These are phyloP conservation scores for Prorops nasuta DNA, from an alignment of 1,140 invertebrate species.

Conservation along the genomic window DNA sequence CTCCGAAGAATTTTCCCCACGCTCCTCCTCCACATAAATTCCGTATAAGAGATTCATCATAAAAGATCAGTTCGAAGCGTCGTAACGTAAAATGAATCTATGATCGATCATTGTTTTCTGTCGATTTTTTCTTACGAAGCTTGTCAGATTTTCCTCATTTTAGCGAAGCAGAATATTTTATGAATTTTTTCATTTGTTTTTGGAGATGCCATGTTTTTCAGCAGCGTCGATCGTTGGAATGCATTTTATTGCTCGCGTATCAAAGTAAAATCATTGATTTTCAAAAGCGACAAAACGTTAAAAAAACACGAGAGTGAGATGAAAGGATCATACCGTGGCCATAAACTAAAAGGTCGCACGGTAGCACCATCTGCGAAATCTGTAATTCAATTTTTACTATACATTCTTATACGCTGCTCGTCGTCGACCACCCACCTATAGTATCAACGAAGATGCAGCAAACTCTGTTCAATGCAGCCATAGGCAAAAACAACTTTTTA, in stretches of 20 bases:
- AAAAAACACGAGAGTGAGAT: slow-evolving; percentile 12
- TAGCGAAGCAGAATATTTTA: neutral
- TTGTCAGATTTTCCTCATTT: too few species aligned
- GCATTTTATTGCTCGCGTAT: slow-evolving; percentile 20
- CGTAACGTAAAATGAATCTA: too few species aligned
- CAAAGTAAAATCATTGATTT: slow-evolving; percentile 2
- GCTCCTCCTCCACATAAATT: slow-evolving; percentile 3
- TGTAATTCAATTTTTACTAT: slow-evolving; percentile 23
- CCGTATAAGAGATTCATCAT: too few species aligned
- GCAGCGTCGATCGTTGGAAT: slow-evolving; percentile 19
- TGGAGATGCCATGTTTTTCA: neutral
- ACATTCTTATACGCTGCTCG: neutral
- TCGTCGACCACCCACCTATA: too few species aligned
- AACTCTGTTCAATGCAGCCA: too few species aligned
- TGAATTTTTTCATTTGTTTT: neutral
- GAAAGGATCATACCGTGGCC: neutral
- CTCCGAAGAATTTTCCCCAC: too few species aligned
- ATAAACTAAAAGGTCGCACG: slow-evolving; percentile 5
- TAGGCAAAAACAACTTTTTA: too few species aligned
- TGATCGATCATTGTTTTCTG: too few species aligned
- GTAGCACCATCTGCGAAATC: slow-evolving; percentile 12
- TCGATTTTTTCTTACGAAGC: too few species aligned
- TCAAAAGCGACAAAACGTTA: neutral
- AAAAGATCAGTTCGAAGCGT: too few species aligned
- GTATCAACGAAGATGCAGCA: too few species aligned